Percentiles rank a stretch among this genome's conserved stretches.
phyloP scores from a whole-genome alignment of 2,797 vertebrate genomes.

The Macrochelys suwanniensis region DNA sequence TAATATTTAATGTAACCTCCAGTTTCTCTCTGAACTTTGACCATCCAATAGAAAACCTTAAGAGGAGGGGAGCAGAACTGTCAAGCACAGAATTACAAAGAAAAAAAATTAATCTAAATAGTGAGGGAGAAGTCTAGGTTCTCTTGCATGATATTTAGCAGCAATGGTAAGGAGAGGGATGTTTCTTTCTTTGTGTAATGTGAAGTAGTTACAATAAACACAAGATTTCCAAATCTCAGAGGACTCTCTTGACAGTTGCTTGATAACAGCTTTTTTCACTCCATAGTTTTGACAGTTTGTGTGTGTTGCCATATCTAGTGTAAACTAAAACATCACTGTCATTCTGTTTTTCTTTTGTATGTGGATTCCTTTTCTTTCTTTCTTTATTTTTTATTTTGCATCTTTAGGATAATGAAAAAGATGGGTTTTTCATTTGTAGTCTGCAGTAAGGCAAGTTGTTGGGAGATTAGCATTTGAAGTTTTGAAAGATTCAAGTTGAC shows the following conservation, averaged over 20 bases:
- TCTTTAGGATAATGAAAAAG: constrained; percentile 86
- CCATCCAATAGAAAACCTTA: constrained; percentile 73
- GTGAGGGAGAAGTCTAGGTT: constrained; percentile 79
- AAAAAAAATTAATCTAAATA: constrained; percentile 80
- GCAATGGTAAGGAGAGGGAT: constrained; percentile 83
- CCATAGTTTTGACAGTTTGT: constrained; percentile 90
- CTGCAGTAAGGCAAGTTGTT: constrained; percentile 80
- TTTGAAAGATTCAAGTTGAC: constrained; percentile 78
- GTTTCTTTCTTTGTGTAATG: constrained; percentile 92
- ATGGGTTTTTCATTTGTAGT: constrained; percentile 83
- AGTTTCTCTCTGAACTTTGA: constrained; percentile 82
- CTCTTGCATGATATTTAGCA: constrained; percentile 84
- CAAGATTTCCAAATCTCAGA: constrained; percentile 89
- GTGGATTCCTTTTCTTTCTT: constrained; percentile 80
- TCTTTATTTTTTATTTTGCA: constrained; percentile 23
- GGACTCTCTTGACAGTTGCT: constrained; percentile 89
- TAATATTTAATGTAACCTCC: constrained; percentile 77
- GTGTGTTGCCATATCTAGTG: constrained; percentile 87
- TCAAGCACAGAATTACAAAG: constrained; percentile 77
- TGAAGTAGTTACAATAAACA: constrained; percentile 92
- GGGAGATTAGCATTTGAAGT: constrained; percentile 81
- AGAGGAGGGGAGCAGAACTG: constrained; percentile 75
- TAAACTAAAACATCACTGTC: constrained; percentile 90
- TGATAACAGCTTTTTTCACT: constrained; percentile 90
- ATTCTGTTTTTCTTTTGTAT: constrained; percentile 86